These are phyloP conservation scores for Grammomys surdaster DNA, from an alignment of 2,113 vertebrate species.

Conservation along the genomic window DNA sequence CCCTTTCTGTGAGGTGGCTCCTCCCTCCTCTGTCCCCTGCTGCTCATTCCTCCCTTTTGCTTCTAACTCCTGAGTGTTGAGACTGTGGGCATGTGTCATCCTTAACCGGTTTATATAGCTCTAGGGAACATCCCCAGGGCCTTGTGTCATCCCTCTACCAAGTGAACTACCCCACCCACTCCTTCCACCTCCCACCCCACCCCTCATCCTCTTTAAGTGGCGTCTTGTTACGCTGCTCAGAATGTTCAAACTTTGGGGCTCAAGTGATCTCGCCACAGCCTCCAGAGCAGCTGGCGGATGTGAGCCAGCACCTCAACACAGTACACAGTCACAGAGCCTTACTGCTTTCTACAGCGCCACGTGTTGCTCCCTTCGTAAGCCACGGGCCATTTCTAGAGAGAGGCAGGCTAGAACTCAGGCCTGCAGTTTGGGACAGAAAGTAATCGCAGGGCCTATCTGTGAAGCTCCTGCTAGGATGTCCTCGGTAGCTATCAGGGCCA, in stretches of 20 bases:
- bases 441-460: conserved; percentile 49
- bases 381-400: conserved; percentile 57
- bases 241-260: neutral
- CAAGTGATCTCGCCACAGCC: neutral
- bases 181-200: neutral
- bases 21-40: neutral
- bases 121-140: neutral
- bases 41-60: neutral
- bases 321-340: conserved; percentile 30
- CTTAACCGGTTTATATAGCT: too few species aligned
- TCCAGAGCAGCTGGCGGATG: neutral
- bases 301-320: neutral
- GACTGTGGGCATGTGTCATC: neutral
- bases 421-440: neutral
- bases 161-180: neutral
- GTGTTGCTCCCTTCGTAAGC: neutral
- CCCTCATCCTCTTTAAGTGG: neutral
- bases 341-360: neutral
- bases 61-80: too few species aligned
- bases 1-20: neutral
- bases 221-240: neutral
- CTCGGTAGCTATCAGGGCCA: neutral
- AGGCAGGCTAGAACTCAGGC: conserved; percentile 16
- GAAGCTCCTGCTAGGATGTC: conserved; percentile 51
- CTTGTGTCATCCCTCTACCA: neutral